These are phyloP conservation scores for Drosophila gunungcola DNA, from an alignment of 1,140 invertebrate genomes.

Conservation along the genomic window DNA sequence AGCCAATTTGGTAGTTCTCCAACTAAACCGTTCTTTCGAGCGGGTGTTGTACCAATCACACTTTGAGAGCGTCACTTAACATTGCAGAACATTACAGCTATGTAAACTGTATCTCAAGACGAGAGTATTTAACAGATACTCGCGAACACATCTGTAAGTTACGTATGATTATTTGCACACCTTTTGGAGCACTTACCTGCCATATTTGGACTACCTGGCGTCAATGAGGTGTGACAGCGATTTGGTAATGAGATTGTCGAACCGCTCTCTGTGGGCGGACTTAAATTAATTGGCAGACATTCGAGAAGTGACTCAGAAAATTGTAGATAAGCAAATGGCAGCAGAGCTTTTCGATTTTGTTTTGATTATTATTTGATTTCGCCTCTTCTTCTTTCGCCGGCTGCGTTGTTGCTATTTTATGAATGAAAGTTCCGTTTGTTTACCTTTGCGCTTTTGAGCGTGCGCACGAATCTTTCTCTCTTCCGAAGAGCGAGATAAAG, in stretches of 20 bases:
- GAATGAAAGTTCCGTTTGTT: constrained; percentile 80
- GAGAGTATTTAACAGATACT: constrained; percentile 9
- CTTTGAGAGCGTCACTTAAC: neutral
- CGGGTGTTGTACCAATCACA: constrained; percentile 39
- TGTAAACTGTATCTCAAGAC: constrained; percentile 3
- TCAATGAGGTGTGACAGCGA: constrained; percentile 54
- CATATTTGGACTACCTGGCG: constrained; percentile 38
- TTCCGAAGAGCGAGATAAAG: too few relatives aligned
- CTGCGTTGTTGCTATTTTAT: constrained; percentile 74
- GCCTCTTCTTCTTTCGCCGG: constrained; percentile 27
- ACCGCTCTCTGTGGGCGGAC: constrained; percentile 27
- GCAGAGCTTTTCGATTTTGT: constrained; percentile 57
- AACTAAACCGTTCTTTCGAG: constrained; percentile 16
- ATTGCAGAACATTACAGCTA: constrained; percentile 2
- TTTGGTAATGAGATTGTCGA: constrained; percentile 42
- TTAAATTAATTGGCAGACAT: constrained; percentile 34
- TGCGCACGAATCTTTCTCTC: constrained; percentile 35
- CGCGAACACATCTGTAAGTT: neutral
- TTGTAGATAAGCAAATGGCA: constrained; percentile 28
- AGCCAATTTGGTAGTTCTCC: too few relatives aligned
- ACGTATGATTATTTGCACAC: constrained; percentile 10
- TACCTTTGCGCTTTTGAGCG: constrained; percentile 59
- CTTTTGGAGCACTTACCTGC: constrained; percentile 34
- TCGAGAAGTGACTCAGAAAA: constrained; percentile 26
- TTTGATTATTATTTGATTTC: constrained; percentile 56